Evolutionary conservation across 2,888 invertebrate species (phyloP), one percentile per base, ranked within the genome.

Genomic region (Epirrita christyi): DNA sequence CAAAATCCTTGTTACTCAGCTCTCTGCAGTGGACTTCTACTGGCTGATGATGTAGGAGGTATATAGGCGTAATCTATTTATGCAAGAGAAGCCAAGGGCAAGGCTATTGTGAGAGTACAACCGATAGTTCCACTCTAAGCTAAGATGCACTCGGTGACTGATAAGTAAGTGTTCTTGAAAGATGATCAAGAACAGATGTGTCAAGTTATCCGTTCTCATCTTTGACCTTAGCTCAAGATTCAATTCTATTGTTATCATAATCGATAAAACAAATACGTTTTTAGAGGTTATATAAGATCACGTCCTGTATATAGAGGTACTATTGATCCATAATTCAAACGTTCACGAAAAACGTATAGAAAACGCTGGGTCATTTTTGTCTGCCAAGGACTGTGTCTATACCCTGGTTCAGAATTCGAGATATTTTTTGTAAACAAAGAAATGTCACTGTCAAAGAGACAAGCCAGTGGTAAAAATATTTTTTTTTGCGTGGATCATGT

Each of bases 171-270:
- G 42, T 10, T 42, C 54, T 47, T 48, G 38, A 49, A 32, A 2
- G 43, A 55, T 49, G 48, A 38, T 44, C 52, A 38, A 44, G 52
- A 52, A 36, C 15, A 28, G 46, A 47, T 47, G 37, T 48, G 42
- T 47, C 54, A 43, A 47, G 54, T 32, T 46, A 8, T 47, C 36
- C 54, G 21, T 4, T 21, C 29, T 42, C 28, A 6, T 41, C 28
- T 54, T 40, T 43, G 47, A 13, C 54, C 54, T 55, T 34, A 1
- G 37, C 14, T 29, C 54, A 43, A 55, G 42, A 47, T 43, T 43
- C 43, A 10, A 42, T 42, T 42, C 21, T 42, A 43, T 32, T 49
- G 21, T 4, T 21, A 21, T 41, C 13, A 40, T 50, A 28, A 43
- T 36, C 38, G 37, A 28, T 14, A 2, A 36, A 36, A 36, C 36